Percentiles rank a stretch among this genome's conserved stretches.
Conservation (phyloP, 2,797 vertebrate species). For the Pipistrellus pipistrellus region DNA sequence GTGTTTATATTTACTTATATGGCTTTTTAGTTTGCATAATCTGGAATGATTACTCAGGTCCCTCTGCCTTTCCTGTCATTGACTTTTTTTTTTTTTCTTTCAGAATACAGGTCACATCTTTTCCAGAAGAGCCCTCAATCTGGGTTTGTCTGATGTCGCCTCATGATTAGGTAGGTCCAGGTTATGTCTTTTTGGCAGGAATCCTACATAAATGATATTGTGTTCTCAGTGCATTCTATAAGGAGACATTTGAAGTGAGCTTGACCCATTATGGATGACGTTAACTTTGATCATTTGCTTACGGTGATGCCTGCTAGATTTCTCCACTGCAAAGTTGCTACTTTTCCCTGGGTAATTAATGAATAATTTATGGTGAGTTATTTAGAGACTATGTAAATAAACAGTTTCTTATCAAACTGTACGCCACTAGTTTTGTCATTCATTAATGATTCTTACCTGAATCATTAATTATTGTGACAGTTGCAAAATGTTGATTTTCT, state of each 20-base stretch:
- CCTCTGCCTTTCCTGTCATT: conserved; percentile 33
- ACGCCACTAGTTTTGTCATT: conserved; percentile 24
- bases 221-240: not conserved
- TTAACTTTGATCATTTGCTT: conserved; percentile 14
- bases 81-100: not conserved
- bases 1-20: not conserved
- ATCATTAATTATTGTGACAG: not conserved
- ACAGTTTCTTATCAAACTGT: conserved; percentile 3
- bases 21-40: conserved; percentile 15
- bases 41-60: not conserved
- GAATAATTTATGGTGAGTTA: not conserved
- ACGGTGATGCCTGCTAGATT: conserved; percentile 18
- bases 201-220: not conserved
- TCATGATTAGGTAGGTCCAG: not conserved
- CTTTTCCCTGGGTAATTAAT: conserved; percentile 28
- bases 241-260: not conserved
- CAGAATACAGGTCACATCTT: not conserved
- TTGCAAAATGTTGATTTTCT: conserved; percentile 36
- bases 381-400: conserved; percentile 52
- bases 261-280: not conserved
- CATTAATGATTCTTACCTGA: conserved; percentile 41
- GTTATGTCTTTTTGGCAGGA: not conserved
- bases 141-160: not conserved
- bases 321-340: not conserved
- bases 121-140: not conserved